Evolutionary conservation across 2,888 invertebrate species (phyloP), one percentile per base, ranked within the genome.

Genomic region (Meandrusa payeni): DNA sequence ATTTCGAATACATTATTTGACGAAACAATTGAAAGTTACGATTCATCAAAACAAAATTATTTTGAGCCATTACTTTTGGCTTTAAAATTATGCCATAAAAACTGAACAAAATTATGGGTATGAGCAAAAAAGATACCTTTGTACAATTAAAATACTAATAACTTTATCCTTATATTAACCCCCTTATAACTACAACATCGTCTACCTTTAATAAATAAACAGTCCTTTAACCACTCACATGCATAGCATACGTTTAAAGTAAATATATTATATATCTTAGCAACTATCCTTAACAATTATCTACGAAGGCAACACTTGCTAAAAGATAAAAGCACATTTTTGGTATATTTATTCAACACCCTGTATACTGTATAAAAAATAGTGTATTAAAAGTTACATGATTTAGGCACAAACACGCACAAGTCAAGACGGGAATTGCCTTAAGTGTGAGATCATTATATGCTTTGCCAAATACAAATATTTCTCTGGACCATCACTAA

Each of bases 351-450:
- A 62, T 70, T 70, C 62, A 76, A 80, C 85, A 86, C 85, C 85
- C 86, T 87, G 86, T 86, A 85, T 83, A 85, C 66, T 57, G 69
- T 82, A 86, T 76, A 78, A 83, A n/a, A 85, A 85, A 83, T 83
- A 83, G 68, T 78, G 69, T 70, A 66, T 65, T 66, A 61, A 60
- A 38, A 64, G 63, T 64, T 65, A 66, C 65, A 64, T 55, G 57
- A 59, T 68, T 70, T 75, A 83, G 85, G 83, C 85, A 83, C 80
- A 60, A 69, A 69, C 67, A 78, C 77, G 79, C 76, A 74, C 69
- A 68, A 60, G 66, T 46, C 60, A 44, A 63, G 69, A 71, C 64
- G 59, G 67, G 63, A 60, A 63, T 69, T 69, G 77, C 74, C 70
- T 66, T 55, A 61, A 59, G 54, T 66, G 70, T 81, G 86, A 86